Evolutionary conservation across 2,888 invertebrate genomes (phyloP).

Genomic region (Tenthredo distinguenda): DNA sequence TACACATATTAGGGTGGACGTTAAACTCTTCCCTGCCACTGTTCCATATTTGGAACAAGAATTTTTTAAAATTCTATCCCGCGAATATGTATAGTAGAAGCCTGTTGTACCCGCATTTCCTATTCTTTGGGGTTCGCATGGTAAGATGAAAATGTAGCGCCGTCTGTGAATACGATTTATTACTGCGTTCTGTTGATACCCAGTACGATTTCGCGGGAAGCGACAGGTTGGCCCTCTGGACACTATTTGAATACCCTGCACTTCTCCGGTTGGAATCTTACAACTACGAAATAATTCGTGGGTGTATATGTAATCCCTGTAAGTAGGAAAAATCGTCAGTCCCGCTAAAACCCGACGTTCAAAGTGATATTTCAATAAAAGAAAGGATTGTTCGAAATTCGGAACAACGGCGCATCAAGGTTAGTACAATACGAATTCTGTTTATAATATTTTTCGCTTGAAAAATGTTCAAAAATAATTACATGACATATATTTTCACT

Average conservation of each 20-base stretch:
- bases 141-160: no score
- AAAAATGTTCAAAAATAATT: slow-evolving; percentile 3
- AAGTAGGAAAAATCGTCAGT: neutral
- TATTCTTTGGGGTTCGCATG: no score
- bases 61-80: no score
- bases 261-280: neutral
- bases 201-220: neutral
- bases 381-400: neutral
- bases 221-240: neutral
- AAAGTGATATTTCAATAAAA: neutral
- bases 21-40: neutral
- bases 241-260: neutral
- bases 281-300: neutral
- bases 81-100: no score
- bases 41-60: neutral
- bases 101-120: no score
- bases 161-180: neutral
- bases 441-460: neutral
- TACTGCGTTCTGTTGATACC: neutral
- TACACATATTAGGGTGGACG: no score
- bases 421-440: neutral
- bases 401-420: slow-evolving; percentile 3
- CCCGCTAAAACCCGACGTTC: neutral
- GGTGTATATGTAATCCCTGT: neutral
- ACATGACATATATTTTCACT: neutral